Evolutionary conservation across 2,797 vertebrate genomes (phyloP).

Genomic region (Cyprinodon diabolis): DNA sequence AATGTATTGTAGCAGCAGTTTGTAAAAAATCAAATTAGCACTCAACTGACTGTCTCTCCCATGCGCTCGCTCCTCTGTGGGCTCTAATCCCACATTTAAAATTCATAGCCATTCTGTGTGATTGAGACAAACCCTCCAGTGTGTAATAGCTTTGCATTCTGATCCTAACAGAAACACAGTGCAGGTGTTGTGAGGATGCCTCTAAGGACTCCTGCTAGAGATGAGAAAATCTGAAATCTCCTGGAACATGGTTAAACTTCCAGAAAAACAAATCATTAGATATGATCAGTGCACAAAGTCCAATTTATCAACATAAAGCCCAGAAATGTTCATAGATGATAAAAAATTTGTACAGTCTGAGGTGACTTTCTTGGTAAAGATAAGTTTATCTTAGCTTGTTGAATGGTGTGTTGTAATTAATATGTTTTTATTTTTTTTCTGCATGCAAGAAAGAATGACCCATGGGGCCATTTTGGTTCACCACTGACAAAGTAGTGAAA

Average conservation of each 20-base stretch:
- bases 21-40: conserved; percentile 73
- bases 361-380: neutral
- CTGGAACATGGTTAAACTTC: conserved; percentile 36
- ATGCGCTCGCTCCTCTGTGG: conserved; percentile 67
- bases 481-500: neutral
- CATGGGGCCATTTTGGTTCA: neutral
- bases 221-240: conserved; percentile 65
- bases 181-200: conserved; percentile 57
- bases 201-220: conserved; percentile 49
- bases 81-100: conserved; percentile 79
- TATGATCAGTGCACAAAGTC: conserved; percentile 45
- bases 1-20: conserved; percentile 53
- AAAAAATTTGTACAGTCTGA: conserved; percentile 16
- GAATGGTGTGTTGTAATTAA: neutral
- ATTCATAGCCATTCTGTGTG: conserved; percentile 80
- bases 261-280: conserved; percentile 48
- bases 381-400: neutral
- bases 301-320: conserved; percentile 39
- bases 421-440: neutral
- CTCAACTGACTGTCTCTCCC: conserved; percentile 69
- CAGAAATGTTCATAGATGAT: conserved; percentile 26
- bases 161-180: conserved; percentile 72
- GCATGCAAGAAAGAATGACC: neutral
- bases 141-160: conserved; percentile 80
- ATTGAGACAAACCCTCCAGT: conserved; percentile 80